Percentiles rank a stretch among this genome's conserved stretches.
Conservation (phyloP, 2,888 invertebrate species). For the Danaus chrysippus region DNA sequence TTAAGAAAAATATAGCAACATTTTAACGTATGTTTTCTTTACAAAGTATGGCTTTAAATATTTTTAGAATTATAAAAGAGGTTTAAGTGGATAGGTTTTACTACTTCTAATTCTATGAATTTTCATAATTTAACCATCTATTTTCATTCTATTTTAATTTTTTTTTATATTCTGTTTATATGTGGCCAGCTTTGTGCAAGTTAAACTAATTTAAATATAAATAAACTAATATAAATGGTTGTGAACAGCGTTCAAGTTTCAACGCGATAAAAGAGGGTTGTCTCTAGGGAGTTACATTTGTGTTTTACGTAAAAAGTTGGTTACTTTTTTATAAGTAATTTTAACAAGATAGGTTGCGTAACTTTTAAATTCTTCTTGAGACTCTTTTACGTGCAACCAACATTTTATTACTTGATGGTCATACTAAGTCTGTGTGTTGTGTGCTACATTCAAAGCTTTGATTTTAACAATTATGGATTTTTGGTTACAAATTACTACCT, state of each 20-base stretch:
- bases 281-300: conserved; percentile 9
- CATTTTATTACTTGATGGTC: not conserved
- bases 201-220: too few relatives aligned
- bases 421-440: not conserved
- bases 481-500: too few relatives aligned
- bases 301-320: conserved; percentile 19
- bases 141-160: too few relatives aligned
- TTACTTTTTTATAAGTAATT: conserved; percentile 13
- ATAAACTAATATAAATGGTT: too few relatives aligned
- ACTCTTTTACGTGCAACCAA: not conserved
- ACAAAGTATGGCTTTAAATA: not conserved
- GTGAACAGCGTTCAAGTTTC: not conserved
- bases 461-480: too few relatives aligned
- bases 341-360: conserved; percentile 19
- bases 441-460: too few relatives aligned
- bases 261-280: conserved; percentile 8
- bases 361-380: conserved; percentile 10
- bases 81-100: too few relatives aligned
- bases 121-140: too few relatives aligned
- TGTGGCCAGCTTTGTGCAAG: too few relatives aligned
- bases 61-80: too few relatives aligned
- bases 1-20: not conserved
- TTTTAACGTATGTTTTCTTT: not conserved
- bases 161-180: too few relatives aligned
- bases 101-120: too few relatives aligned